These are phyloP conservation scores for Bubalus kerabau DNA, from an alignment of 2,113 vertebrate species.

Conservation along the genomic window DNA sequence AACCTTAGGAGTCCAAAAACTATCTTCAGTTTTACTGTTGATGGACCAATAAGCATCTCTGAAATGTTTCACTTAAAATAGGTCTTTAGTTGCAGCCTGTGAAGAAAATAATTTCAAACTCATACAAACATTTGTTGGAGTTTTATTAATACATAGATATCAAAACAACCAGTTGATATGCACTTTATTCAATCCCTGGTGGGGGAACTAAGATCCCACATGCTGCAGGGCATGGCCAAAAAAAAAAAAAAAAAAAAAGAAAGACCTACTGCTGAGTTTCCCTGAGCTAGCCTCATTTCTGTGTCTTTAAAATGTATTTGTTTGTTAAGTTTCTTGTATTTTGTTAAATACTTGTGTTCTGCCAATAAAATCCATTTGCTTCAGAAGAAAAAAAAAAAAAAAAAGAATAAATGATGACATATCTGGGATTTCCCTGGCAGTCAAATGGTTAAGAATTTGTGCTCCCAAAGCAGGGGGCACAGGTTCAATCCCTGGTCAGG, in stretches of 20 bases:
- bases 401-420: slow-evolving; percentile 10
- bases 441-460: background rate
- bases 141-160: slow-evolving; percentile 36
- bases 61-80: slow-evolving; percentile 26
- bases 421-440: background rate
- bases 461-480: background rate
- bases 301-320: no score
- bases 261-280: no score
- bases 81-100: background rate
- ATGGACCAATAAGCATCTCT: background rate
- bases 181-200: no score
- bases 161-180: background rate
- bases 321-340: no score
- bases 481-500: background rate
- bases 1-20: background rate
- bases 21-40: background rate
- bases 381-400: no score
- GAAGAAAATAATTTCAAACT: background rate
- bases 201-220: no score
- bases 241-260: no score
- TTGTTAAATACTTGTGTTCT: no score
- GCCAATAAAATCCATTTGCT: no score
- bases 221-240: no score
- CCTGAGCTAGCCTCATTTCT: no score
- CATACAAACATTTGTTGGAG: background rate